These are phyloP conservation scores for Misgurnus anguillicaudatus DNA, from an alignment of 2,113 vertebrate genomes.

Conservation along the genomic window DNA sequence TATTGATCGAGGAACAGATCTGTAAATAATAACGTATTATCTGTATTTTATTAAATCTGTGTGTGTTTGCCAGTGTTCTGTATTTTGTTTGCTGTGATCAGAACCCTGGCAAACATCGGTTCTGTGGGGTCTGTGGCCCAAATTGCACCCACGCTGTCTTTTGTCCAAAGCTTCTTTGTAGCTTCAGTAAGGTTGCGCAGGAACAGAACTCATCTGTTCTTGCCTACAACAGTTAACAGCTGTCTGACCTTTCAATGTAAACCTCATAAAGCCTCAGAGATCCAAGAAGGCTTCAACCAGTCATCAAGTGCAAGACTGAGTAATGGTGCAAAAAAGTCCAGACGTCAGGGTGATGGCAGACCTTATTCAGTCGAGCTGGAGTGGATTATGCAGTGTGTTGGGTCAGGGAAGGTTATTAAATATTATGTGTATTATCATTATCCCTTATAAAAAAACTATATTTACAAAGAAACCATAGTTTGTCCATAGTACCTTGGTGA, in stretches of 20 bases:
- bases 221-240: background rate
- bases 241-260: background rate
- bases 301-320: background rate
- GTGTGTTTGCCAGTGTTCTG: background rate
- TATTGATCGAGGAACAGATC: background rate
- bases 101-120: background rate
- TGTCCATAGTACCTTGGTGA: background rate
- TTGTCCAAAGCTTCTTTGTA: no score
- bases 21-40: conserved; percentile 1
- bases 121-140: background rate
- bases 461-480: no score
- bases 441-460: background rate
- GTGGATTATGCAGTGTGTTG: conserved; percentile 13
- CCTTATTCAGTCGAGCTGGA: conserved; percentile 9
- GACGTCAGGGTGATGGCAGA: background rate
- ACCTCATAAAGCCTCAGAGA: background rate
- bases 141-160: background rate
- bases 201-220: background rate
- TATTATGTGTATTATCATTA: background rate
- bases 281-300: background rate
- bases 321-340: background rate
- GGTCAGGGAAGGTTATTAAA: background rate
- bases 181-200: no score
- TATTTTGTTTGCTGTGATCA: background rate
- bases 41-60: background rate